Percentiles rank a stretch among this genome's conserved stretches.
These are phyloP conservation scores for Agapostemon virescens DNA, from an alignment of 2,888 invertebrate genomes.

Conservation along the genomic window DNA sequence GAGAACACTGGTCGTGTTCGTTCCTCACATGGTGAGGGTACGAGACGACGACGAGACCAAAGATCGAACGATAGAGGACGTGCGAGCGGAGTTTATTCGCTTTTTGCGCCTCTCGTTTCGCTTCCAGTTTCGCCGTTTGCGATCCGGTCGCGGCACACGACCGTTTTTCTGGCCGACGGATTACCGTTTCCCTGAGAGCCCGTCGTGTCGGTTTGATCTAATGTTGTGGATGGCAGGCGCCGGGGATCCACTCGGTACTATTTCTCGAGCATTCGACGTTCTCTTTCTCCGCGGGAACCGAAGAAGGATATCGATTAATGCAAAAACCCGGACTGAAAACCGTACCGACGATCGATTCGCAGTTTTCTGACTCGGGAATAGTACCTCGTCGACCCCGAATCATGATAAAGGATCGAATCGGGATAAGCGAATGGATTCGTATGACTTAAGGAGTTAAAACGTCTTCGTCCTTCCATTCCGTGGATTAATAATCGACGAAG, in stretches of 20 bases:
- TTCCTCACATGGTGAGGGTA: conserved; percentile 28
- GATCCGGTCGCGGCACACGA: not conserved
- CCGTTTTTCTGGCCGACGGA: conserved; percentile 15
- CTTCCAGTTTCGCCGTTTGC: not conserved
- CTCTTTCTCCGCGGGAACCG: not conserved
- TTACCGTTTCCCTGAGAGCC: conserved; percentile 35
- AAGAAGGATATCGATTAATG: not conserved
- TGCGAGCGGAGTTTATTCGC: conserved; percentile 43
- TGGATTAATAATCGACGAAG: conserved; percentile 43
- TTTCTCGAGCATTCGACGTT: conserved; percentile 12
- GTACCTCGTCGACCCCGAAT: conserved; percentile 45
- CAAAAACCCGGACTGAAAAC: not conserved
- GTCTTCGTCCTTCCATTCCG: conserved; percentile 52
- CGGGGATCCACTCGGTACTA: conserved; percentile 51
- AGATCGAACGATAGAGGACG: conserved; percentile 46
- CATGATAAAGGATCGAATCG: conserved; percentile 48
- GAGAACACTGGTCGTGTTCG: conserved; percentile 11
- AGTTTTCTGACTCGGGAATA: conserved; percentile 44
- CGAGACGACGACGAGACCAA: conserved; percentile 35
- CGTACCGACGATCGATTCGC: not conserved
- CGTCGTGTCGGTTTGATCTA: conserved; percentile 64
- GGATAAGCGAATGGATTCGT: conserved; percentile 46
- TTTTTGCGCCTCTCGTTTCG: not conserved
- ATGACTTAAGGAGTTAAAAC: conserved; percentile 26
- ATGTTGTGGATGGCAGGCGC: conserved; percentile 60